Conservation (phyloP, 2,113 vertebrate genomes). For the Engraulis encrasicolus region DNA sequence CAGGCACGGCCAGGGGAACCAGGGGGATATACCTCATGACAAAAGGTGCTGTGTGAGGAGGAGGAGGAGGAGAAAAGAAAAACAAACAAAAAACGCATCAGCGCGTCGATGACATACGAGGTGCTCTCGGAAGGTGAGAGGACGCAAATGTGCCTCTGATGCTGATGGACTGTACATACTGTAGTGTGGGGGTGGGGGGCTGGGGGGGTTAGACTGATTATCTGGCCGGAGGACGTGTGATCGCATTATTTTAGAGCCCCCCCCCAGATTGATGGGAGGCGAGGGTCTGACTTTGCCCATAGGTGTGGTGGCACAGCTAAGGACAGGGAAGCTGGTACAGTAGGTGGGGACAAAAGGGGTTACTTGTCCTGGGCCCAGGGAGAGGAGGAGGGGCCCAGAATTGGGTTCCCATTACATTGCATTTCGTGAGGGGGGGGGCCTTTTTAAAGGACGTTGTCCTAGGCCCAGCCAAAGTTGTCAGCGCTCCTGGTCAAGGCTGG, state of each 20-base stretch:
- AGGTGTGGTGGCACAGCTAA: not conserved
- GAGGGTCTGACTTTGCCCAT: not conserved
- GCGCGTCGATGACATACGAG: not conserved
- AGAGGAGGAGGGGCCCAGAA: too few species aligned
- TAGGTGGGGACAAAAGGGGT: too few species aligned
- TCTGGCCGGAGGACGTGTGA: not conserved
- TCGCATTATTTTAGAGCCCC: slow-evolving; percentile 19
- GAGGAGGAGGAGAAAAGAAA: not conserved
- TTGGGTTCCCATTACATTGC: too few species aligned
- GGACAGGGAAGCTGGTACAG: too few species aligned
- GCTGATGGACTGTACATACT: slow-evolving; percentile 25
- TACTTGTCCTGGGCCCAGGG: too few species aligned
- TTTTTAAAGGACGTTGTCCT: too few species aligned
- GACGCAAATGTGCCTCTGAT: not conserved
- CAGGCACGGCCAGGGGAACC: not conserved
- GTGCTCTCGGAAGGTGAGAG: slow-evolving; percentile 9
- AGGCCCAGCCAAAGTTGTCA: too few species aligned
- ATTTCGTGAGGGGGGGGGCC: too few species aligned
- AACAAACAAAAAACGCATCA: not conserved
- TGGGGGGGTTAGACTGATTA: slow-evolving; percentile 18
- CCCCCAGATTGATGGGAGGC: slow-evolving; percentile 31
- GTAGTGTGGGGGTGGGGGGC: too few species aligned
- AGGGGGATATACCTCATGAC: not conserved
- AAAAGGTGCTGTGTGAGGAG: not conserved
- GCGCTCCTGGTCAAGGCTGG: too few species aligned